Evolutionary conservation across 2,797 vertebrate genomes (phyloP).

Genomic region (Graptemys geographica): DNA sequence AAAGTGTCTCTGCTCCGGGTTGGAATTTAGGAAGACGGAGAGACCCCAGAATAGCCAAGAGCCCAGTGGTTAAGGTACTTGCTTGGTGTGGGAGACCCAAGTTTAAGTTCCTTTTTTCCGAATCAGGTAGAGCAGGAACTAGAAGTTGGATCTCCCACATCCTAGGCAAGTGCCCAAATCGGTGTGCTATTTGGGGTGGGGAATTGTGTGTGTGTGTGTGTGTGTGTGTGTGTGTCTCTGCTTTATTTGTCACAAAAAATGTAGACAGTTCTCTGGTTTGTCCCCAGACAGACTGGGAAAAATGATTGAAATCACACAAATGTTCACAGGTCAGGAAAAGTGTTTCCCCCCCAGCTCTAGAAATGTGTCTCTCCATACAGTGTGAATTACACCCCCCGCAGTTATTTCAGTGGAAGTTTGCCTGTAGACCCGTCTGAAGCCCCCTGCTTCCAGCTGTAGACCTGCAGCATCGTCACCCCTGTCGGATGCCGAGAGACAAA

Average conservation of each 20-base stretch:
- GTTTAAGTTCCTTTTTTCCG: not conserved
- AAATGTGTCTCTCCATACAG: not conserved
- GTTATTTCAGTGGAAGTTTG: not conserved
- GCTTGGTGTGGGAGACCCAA: not conserved
- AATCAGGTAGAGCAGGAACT: not conserved
- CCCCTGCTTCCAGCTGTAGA: not conserved
- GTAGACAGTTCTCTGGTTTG: not conserved
- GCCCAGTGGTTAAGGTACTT: not conserved
- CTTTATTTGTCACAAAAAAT: not conserved
- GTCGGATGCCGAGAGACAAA: not conserved
- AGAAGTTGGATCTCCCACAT: not conserved
- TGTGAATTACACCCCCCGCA: not conserved
- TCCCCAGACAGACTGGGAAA: not conserved
- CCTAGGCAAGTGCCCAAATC: not conserved
- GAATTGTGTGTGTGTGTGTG: not conserved
- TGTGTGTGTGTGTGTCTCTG: not conserved
- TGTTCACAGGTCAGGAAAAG: not conserved
- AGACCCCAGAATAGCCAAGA: not conserved
- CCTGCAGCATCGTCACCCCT: not conserved
- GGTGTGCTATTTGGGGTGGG: not conserved
- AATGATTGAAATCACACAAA: not conserved
- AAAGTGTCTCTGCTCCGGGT: not conserved
- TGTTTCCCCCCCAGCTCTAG: not conserved
- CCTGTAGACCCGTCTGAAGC: not conserved
- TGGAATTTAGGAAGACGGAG: not conserved